Percentiles rank a stretch among this genome's conserved stretches.
phyloP scores from a whole-genome alignment of 2,888 invertebrate species.

The Drosophila maculinotata region DNA sequence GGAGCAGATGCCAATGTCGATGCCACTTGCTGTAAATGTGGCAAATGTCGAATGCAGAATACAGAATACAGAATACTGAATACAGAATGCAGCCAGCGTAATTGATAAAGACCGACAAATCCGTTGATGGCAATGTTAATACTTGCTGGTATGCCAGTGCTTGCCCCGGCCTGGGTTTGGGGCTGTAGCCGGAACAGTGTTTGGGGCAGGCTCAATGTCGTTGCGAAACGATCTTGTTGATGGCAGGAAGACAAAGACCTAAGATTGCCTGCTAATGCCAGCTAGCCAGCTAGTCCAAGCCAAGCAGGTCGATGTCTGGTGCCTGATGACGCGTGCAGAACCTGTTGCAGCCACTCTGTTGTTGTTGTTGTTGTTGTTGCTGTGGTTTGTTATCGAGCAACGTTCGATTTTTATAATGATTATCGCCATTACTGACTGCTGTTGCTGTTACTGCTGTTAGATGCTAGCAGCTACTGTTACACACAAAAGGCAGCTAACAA shows the following conservation, averaged over 20 bases:
- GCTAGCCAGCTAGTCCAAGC: too few relatives aligned
- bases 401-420: slow-evolving; percentile 74
- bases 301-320: slow-evolving; percentile 33
- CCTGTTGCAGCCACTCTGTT: slow-evolving; percentile 47
- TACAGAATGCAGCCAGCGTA: slow-evolving; percentile 62
- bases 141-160: slow-evolving; percentile 48
- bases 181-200: neutral
- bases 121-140: slow-evolving; percentile 79
- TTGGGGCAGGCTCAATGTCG: slow-evolving; percentile 65
- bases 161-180: slow-evolving; percentile 23
- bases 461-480: slow-evolving; percentile 52
- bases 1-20: slow-evolving; percentile 51
- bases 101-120: slow-evolving; percentile 82
- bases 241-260: slow-evolving; percentile 81
- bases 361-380: slow-evolving; percentile 19
- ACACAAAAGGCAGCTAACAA: slow-evolving; percentile 65
- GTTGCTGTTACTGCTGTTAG: slow-evolving; percentile 43
- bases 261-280: slow-evolving; percentile 68
- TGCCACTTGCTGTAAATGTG: slow-evolving; percentile 73
- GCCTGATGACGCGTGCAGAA: slow-evolving; percentile 69
- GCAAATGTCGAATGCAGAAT: slow-evolving; percentile 53
- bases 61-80: slow-evolving; percentile 33
- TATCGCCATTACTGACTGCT: slow-evolving; percentile 70
- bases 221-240: slow-evolving; percentile 76
- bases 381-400: slow-evolving; percentile 46